Conservation (phyloP, 2,888 invertebrate genomes). For the Ormyrus pomaceus region DNA sequence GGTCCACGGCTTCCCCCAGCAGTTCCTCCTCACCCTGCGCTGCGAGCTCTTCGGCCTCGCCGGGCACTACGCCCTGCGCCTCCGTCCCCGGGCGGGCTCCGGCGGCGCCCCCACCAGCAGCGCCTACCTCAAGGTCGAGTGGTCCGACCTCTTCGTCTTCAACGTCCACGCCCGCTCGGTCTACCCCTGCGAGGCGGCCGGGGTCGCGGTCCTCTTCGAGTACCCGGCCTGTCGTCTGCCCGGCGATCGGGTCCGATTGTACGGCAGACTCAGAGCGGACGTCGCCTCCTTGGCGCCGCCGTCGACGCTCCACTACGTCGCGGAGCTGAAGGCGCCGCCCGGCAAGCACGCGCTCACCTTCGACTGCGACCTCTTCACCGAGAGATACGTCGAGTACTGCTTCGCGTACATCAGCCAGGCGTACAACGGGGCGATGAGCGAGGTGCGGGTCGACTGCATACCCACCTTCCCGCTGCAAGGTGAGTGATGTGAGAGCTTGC, state of each 20-base stretch:
- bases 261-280: constrained; percentile 84
- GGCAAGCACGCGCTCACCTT: constrained; percentile 87
- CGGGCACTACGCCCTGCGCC: constrained; percentile 86
- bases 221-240: constrained; percentile 90
- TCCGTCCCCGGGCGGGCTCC: constrained; percentile 82
- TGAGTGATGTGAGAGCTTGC: constrained; percentile 71
- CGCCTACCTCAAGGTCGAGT: constrained; percentile 86
- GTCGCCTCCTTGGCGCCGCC: constrained; percentile 83
- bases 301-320: constrained; percentile 81
- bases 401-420: constrained; percentile 93
- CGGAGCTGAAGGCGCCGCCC: constrained; percentile 81
- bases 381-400: constrained; percentile 90
- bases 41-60: constrained; percentile 90
- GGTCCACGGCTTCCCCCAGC: constrained; percentile 84
- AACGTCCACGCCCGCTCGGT: constrained; percentile 90
- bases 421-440: constrained; percentile 89
- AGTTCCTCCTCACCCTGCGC: constrained; percentile 80
- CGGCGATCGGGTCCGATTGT: constrained; percentile 88
- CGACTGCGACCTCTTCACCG: constrained; percentile 89
- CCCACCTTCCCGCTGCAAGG: constrained; percentile 89
- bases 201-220: constrained; percentile 88
- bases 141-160: constrained; percentile 90
- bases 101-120: constrained; percentile 82
- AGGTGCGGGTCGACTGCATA: constrained; percentile 89
- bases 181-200: constrained; percentile 85